phyloP scores from a whole-genome alignment of 1,140 invertebrate genomes.

The Heliconius hewitsoni region DNA sequence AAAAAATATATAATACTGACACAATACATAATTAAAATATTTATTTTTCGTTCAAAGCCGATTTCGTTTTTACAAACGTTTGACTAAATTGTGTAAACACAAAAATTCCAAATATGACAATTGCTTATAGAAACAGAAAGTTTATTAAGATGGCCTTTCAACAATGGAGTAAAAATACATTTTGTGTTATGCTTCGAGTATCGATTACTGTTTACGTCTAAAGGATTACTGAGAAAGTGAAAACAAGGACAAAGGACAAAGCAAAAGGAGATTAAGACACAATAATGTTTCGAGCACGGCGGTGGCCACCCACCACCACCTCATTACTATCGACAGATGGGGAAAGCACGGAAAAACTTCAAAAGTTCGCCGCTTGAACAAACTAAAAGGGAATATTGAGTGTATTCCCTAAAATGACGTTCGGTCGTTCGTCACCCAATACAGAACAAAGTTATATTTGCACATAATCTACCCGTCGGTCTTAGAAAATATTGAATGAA shows the following conservation, averaged over 20 bases:
- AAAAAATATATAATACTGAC: background rate
- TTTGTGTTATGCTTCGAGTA: conserved; percentile 37
- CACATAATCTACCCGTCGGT: background rate
- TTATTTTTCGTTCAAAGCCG: background rate
- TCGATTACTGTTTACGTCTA: conserved; percentile 62
- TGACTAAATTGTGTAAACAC: conserved; percentile 1
- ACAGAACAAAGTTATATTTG: conserved; percentile 28
- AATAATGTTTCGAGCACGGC: conserved; percentile 57
- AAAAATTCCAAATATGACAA: background rate
- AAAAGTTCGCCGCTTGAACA: background rate
- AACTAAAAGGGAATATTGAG: background rate
- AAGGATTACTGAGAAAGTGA: conserved; percentile 72
- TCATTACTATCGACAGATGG: conserved; percentile 72
- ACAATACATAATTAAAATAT: background rate
- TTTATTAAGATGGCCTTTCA: conserved; percentile 21
- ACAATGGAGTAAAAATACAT: background rate
- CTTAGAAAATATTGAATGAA: background rate
- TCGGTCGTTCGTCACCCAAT: conserved; percentile 3
- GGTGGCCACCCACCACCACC: conserved; percentile 59
- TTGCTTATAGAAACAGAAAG: conserved; percentile 7
- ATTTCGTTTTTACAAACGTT: background rate
- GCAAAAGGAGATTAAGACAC: conserved; percentile 57
- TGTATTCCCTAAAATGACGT: background rate
- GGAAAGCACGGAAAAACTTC: background rate
- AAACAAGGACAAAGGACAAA: conserved; percentile 64